Conservation (phyloP, 2,113 vertebrate genomes). For the Dicerorhinus sumatrensis region DNA sequence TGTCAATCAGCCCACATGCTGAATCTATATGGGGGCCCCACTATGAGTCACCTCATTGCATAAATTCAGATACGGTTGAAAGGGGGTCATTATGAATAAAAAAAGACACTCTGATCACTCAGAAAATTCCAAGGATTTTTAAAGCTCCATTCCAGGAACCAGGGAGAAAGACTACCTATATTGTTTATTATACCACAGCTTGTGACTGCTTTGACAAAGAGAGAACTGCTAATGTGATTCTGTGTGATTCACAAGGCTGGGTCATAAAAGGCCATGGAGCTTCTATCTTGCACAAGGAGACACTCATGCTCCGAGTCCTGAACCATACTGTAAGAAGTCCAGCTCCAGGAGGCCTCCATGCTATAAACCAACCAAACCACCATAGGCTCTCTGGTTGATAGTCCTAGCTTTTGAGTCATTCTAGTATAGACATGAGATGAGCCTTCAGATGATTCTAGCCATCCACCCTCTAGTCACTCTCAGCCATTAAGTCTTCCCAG, state of each 20-base stretch:
- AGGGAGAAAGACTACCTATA: background rate
- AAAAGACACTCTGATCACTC: background rate
- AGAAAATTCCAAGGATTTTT: background rate
- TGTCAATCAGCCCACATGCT: background rate
- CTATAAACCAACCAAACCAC: background rate
- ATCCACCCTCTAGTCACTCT: background rate
- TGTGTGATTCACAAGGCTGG: background rate
- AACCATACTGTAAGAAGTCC: background rate
- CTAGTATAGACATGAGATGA: background rate
- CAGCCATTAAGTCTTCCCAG: background rate
- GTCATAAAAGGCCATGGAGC: background rate
- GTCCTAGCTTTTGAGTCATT: background rate
- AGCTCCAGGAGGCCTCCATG: background rate
- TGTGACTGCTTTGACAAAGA: background rate
- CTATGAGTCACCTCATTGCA: background rate
- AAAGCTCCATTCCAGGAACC: background rate
- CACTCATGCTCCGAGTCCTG: background rate
- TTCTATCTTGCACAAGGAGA: background rate
- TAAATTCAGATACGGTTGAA: conserved; percentile 10
- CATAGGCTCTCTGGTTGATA: background rate
- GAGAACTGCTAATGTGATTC: background rate
- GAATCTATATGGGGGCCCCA: background rate
- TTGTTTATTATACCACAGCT: background rate
- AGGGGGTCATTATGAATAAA: background rate
- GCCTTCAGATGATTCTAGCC: background rate